phyloP scores from a whole-genome alignment of 1,140 invertebrate genomes.

The Nomia melanderi region DNA sequence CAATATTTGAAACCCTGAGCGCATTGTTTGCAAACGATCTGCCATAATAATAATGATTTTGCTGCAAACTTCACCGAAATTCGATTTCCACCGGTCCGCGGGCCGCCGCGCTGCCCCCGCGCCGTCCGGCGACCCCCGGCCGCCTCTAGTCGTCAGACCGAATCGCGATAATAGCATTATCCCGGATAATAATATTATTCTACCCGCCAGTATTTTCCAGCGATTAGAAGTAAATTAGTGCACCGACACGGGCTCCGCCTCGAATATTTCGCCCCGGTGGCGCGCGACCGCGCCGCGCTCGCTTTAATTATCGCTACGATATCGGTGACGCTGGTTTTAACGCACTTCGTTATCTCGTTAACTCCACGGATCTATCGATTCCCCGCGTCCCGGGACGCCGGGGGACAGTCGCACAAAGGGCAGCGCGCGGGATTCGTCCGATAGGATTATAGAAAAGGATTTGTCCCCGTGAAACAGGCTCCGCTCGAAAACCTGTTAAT shows the following conservation, averaged over 20 bases:
- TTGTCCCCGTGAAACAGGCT: no score
- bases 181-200: slow-evolving; percentile 51
- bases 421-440: no score
- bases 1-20: slow-evolving; percentile 51
- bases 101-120: no score
- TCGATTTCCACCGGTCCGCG: background rate
- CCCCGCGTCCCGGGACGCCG: background rate
- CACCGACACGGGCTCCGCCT: background rate
- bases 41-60: slow-evolving; percentile 51
- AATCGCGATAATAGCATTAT: slow-evolving; percentile 48
- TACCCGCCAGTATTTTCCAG: slow-evolving; percentile 40
- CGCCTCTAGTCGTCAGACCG: background rate
- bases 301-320: slow-evolving; percentile 30
- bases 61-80: slow-evolving; percentile 36
- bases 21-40: slow-evolving; percentile 48
- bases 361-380: slow-evolving; percentile 27
- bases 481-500: no score
- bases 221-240: slow-evolving; percentile 51
- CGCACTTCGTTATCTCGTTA: slow-evolving; percentile 30
- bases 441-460: no score
- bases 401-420: background rate
- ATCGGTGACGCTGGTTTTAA: slow-evolving; percentile 28
- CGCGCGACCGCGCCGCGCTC: background rate
- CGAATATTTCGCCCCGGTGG: slow-evolving; percentile 22
- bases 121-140: no score